Percentiles rank a stretch among this genome's conserved stretches.
phyloP scores from a whole-genome alignment of 2,797 vertebrate genomes.

The Petrocephalus sullivani region DNA sequence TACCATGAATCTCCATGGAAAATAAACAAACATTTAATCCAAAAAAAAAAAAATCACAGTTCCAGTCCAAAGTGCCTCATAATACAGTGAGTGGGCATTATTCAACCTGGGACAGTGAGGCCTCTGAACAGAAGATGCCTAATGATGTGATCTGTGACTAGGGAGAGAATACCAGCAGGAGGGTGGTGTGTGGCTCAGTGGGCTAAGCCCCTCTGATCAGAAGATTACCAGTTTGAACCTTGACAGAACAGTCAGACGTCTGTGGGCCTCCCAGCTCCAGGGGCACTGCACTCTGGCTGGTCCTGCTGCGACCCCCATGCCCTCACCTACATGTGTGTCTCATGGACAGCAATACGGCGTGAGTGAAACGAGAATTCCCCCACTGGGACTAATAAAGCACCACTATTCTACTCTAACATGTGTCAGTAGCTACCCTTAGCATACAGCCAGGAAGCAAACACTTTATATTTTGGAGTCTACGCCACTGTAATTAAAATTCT shows the following conservation, averaged over 20 bases:
- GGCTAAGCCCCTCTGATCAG: not conserved
- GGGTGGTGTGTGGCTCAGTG: not conserved
- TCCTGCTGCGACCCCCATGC: not conserved
- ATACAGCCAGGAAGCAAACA: slow-evolving; percentile 7
- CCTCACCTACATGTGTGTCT: not conserved
- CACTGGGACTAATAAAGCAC: not conserved
- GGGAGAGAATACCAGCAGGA: not conserved
- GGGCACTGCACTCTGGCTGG: not conserved
- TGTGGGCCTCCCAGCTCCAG: not conserved
- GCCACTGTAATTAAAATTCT: not conserved
- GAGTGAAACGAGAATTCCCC: not conserved
- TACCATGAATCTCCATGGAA: not conserved
- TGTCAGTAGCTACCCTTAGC: not conserved
- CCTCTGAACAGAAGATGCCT: not conserved
- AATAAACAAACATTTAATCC: not conserved
- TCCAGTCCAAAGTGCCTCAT: not conserved
- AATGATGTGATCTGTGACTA: not conserved
- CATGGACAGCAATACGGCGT: not conserved
- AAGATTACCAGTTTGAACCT: not conserved
- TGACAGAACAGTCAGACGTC: not conserved
- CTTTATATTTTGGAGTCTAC: slow-evolving; percentile 3
- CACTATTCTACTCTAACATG: not conserved
- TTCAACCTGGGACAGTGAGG: slow-evolving; percentile 8
- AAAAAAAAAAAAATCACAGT: not conserved
- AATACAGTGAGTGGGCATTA: not conserved